These are phyloP conservation scores for Urocitellus parryii DNA, from an alignment of 2,113 vertebrate genomes.

Conservation along the genomic window DNA sequence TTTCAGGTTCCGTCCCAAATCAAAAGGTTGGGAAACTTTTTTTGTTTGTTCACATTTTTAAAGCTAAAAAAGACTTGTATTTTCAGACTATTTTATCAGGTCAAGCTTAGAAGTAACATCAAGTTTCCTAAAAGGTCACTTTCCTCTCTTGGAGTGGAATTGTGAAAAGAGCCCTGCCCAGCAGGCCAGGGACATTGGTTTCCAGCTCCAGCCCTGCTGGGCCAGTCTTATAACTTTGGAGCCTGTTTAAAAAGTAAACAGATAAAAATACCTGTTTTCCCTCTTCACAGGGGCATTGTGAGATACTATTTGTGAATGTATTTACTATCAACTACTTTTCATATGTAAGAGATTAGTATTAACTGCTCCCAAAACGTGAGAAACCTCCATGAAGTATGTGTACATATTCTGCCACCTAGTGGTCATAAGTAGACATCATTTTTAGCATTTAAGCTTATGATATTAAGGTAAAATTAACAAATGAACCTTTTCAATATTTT, in stretches of 20 bases:
- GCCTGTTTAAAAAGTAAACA: background rate
- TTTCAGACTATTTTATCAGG: background rate
- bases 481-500: background rate
- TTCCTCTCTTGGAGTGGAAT: background rate
- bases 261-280: background rate
- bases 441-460: background rate
- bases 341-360: background rate
- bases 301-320: background rate
- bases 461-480: background rate
- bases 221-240: background rate
- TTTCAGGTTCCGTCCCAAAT: background rate
- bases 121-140: background rate
- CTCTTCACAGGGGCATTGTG: background rate
- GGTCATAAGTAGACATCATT: background rate
- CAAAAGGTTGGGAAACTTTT: background rate
- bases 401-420: slow-evolving; percentile 69
- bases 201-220: background rate
- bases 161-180: background rate
- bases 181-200: background rate
- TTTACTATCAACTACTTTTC: background rate
- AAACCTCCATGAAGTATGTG: background rate
- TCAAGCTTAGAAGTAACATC: background rate
- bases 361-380: background rate
- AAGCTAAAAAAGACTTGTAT: background rate
- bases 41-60: background rate